Evolutionary conservation across 2,888 invertebrate species (phyloP).

Genomic region (Chouioia cunea): DNA sequence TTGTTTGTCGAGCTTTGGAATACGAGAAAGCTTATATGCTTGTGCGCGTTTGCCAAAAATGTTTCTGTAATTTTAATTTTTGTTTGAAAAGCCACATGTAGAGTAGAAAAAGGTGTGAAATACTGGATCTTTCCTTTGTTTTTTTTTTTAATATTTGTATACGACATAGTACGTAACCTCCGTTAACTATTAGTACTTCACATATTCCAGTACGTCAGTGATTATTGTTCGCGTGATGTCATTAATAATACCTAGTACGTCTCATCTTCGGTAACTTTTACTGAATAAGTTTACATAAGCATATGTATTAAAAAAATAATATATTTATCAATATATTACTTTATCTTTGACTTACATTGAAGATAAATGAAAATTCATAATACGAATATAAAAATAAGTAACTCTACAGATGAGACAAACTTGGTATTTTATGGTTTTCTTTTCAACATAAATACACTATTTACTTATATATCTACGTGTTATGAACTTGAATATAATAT

Average conservation of each 20-base stretch:
- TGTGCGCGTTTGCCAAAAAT: background rate
- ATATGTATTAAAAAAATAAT: slow-evolving; percentile 8
- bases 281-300: background rate
- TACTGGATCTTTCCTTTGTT: slow-evolving; percentile 49
- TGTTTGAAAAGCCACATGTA: slow-evolving; percentile 58
- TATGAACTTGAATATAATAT: slow-evolving; percentile 41
- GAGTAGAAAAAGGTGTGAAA: slow-evolving; percentile 64
- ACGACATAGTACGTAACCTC: slow-evolving; percentile 11
- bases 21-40: slow-evolving; percentile 31
- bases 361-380: slow-evolving; percentile 12
- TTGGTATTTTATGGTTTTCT: slow-evolving; percentile 24
- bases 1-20: slow-evolving; percentile 5
- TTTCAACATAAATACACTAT: slow-evolving; percentile 19
- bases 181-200: slow-evolving; percentile 26
- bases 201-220: slow-evolving; percentile 43
- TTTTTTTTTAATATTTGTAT: background rate
- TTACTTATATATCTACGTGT: slow-evolving; percentile 16
- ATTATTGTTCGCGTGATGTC: slow-evolving; percentile 15
- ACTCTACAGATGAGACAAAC: slow-evolving; percentile 37
- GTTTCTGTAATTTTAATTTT: slow-evolving; percentile 14
- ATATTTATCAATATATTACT: slow-evolving; percentile 11
- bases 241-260: slow-evolving; percentile 26
- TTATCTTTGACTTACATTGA: background rate
- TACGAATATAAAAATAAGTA: slow-evolving; percentile 31
- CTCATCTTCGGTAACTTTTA: slow-evolving; percentile 45